Evolutionary conservation across 30 jellyfish, hydroid and myxozoan genomes (phyloP), one percentile per base, ranked within the genome.

Genomic region (Catostylus mosaicus): DNA sequence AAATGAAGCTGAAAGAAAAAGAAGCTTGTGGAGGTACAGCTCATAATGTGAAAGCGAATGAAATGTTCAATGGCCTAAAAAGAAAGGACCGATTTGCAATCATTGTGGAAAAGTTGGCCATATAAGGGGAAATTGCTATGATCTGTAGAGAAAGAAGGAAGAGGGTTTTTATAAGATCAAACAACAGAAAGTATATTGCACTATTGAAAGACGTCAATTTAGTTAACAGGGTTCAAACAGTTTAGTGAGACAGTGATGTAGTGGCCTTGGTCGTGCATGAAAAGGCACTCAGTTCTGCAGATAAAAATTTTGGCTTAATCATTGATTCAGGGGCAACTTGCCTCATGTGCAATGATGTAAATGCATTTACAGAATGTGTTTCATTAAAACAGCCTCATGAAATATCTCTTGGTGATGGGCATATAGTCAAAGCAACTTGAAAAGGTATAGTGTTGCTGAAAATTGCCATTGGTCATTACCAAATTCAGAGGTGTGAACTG

Each of bases 311-410:
- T 20, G 71, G 29, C 43, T 86, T 91, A 91, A 73, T 64, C 35
- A 67, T 86, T 12, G 96, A 86, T 75, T 86, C 97, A n/a, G 95
- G 88, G 9, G 90, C 90, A 30, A 54, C 95, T 2, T 30, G 78
- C 32, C 91, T 34, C 60, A 80, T 87, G 95, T 66, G 89, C 51
- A 34, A 78, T 34, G 86, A 86, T 40, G 12, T 10, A 71, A 45
- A 47, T 45, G 37, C 47, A 18, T 31, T 71, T n/a, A 9, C 24
- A 32, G 32, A 71, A 20, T 40, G 30, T 45, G 43, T 26, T 24
- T 9, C n/a, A 45, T n/a, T n/a, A n/a, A n/a, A n/a, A 11, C 11
- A 46, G 60, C n/a, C n/a, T n/a, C n/a, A n/a, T n/a, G n/a, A n/a
- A n/a, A n/a, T n/a, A n/a, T n/a, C n/a, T n/a, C n/a, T n/a, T n/a